Evolutionary conservation across 2,113 vertebrate genomes (phyloP).

Genomic region (Platanista minor): DNA sequence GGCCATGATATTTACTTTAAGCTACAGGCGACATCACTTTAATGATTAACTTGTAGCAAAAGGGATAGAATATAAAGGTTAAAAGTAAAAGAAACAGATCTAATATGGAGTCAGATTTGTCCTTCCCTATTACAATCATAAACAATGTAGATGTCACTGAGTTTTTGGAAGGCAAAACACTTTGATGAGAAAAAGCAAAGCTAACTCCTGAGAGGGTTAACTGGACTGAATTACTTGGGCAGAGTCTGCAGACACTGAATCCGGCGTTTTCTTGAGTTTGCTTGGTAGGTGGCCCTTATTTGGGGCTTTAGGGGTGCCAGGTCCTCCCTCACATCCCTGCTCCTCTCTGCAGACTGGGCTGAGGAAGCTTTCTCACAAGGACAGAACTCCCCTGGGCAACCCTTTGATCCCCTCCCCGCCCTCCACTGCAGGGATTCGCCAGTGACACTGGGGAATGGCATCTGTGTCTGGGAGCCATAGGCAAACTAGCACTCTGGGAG

Average conservation of each 20-base stretch:
- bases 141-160: not conserved
- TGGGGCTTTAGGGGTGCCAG: too few species aligned
- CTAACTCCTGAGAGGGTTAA: not conserved
- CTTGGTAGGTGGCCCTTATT: too few species aligned
- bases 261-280: not conserved
- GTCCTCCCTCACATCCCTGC: not conserved
- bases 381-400: not conserved
- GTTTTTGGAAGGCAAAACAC: not conserved
- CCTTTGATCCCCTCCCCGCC: too few species aligned
- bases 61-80: not conserved
- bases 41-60: not conserved
- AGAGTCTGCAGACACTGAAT: too few species aligned
- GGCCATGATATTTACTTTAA: not conserved
- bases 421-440: not conserved
- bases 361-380: not conserved
- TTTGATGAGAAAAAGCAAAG: not conserved
- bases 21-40: not conserved
- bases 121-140: not conserved
- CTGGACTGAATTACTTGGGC: not conserved
- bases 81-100: not conserved
- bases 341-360: too few species aligned
- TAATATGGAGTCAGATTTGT: not conserved
- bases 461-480: not conserved
- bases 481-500: not conserved
- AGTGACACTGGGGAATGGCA: not conserved